Evolutionary conservation across 2,113 vertebrate species (phyloP).

Genomic region (Stomatorhinus ivindoensis): DNA sequence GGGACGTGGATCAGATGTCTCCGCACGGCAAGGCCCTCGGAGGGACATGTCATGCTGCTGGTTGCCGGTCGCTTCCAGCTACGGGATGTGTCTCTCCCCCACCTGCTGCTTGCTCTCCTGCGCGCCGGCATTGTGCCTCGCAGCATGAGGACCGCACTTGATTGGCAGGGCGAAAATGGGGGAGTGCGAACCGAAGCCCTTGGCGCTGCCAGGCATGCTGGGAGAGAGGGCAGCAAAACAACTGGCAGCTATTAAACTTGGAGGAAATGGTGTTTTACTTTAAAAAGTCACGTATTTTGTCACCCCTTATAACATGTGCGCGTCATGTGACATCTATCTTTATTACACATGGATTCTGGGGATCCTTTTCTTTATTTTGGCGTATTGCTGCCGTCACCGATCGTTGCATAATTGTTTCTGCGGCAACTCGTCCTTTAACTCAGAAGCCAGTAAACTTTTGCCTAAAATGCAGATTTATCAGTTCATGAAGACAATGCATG

Average conservation of each 20-base stretch:
- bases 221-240: conserved; percentile 2
- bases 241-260: not conserved
- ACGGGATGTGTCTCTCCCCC: not conserved
- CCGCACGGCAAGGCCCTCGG: not conserved
- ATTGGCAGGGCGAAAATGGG: conserved; percentile 7
- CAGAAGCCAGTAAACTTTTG: not conserved
- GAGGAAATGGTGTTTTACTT: conserved; percentile 6
- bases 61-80: not conserved
- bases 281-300: not conserved
- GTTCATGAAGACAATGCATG: not conserved
- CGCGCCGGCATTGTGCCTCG: not conserved
- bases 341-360: not conserved
- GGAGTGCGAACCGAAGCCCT: not conserved
- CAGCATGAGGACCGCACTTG: not conserved
- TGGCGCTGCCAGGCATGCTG: conserved; percentile 5
- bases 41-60: conserved; percentile 1
- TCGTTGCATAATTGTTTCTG: not conserved
- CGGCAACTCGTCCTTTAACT: not conserved
- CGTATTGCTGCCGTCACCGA: not conserved
- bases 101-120: conserved; percentile 7
- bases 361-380: not conserved
- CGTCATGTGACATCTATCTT: not conserved
- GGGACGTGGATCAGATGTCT: not conserved
- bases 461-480: not conserved
- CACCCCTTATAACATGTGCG: not conserved